Base-by-base conservation (phyloP, 2,888 invertebrate genomes). In the Cylindroiulus punctatus region DNA sequence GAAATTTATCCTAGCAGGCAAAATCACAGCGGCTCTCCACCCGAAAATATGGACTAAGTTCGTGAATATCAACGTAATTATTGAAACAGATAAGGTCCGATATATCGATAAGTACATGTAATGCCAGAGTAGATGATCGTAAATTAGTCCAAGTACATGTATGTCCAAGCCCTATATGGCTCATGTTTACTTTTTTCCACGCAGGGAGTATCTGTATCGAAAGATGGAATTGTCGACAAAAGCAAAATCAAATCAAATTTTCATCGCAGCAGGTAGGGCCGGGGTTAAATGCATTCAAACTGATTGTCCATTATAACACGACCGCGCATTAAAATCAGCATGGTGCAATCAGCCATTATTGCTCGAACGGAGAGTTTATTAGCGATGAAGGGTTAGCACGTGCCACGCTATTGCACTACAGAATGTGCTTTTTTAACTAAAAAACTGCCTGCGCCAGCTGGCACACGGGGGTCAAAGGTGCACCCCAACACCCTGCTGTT, bases 401-500 rank as follows among this genome's bases (percentile, higher is more conserved):
- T 76, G 76, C 14, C 76, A 76, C 30, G 10, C 30, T 8, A 76
- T 26, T 30, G 26, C 26, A 76, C 17, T n/a, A n/a, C n/a, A n/a
- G 12, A 76, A 76, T 26, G 30, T 76, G 76, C 12, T 76, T 76
- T 76, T 76, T 30, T 17, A 57, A 57, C 7, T 57, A 22, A n/a
- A 57, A 76, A 30, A 76, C 3, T 14, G 26, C 26, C 1, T 26
- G 17, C 14, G 76, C 26, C 76, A 76, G 76, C 76, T 76, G 76
- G 76, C 30, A 76, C 26, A 76, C 26, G 76, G 26, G 65, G 65
- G 76, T 76, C 76, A 76, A 76, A 76, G 76, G 76, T 76, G 14
- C 30, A 76, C 17, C 30, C 76, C 76, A 76, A 76, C 76, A 76
- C 76, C 76, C 76, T 76, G 76, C 76, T 76, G 76, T 76, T 76